Base-by-base conservation (phyloP, 2,113 vertebrate species). In the Vanacampus margaritifer region DNA sequence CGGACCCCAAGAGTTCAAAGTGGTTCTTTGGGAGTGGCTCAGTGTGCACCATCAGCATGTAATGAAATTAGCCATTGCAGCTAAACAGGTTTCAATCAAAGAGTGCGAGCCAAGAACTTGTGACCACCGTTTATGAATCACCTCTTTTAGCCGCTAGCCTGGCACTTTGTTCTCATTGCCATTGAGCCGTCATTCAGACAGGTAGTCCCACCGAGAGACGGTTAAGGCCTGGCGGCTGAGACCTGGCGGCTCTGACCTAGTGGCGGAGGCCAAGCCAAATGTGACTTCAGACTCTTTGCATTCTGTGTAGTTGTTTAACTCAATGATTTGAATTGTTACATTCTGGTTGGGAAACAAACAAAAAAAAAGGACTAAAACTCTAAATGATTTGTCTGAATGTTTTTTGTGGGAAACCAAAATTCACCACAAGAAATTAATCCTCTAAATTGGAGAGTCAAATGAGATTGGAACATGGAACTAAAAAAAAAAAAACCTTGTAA, bases 61-160 rank as follows among this genome's bases (percentile, higher is more conserved):
- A 93, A 93, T 91, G 92, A 94, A 96, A 98, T 94, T 95, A 96
- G 94, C 94, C 85, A 86, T 92, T 92, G 94, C 94, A 93, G 93
- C 94, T 94, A 92, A 93, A 94, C 92, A 94, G 93, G 93, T 91
- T 95, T 96, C 95, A 95, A 95, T 96, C 95, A 95, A 94, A 92
- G 92, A 93, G 91, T 91, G 92, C 12, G 71, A 82, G 89, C 89
- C 89, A 89, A 90, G 86, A 79, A 80, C 80, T 68, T 21, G 67
- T 67, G 81, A 78, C 85, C 83, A 66, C 82, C 71, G 81, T 74
- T 79, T 76, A 87, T 86, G 80, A 86, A 86, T 86, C 86, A 84
- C 81, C 85, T 86, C 84, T 85, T 85, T 87, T 80, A 86, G 80
- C 79, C 79, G 70, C 74, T 62, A 43, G 78, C 82, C 73, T 68